A percentile compares a stretch with the other conserved stretches of the same genome.
Evolutionary conservation across 2,888 invertebrate species (phyloP).

Genomic region (Agriopis leucophaearia): DNA sequence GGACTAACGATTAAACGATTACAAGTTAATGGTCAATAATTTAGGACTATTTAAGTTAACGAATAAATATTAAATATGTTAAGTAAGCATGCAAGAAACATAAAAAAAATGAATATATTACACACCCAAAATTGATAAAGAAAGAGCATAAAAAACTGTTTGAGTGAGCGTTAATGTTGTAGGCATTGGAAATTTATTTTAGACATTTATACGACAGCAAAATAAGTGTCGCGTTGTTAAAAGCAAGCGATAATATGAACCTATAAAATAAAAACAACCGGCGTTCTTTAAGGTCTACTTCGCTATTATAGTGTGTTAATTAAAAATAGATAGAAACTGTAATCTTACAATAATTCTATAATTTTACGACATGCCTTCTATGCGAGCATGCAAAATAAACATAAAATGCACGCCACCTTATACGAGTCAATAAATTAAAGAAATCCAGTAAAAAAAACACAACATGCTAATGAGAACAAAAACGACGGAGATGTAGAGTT

Average conservation of each 20-base stretch:
- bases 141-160: too few species aligned
- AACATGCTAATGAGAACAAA: conserved; percentile 6
- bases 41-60: neutral
- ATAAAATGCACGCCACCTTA: conserved; percentile 12
- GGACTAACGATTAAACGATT: neutral
- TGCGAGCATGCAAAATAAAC: conserved; percentile 18
- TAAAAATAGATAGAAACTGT: conserved; percentile 7
- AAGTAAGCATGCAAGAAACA: neutral
- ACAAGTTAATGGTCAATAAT: neutral
- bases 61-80: neutral
- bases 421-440: conserved; percentile 5
- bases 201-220: too few species aligned
- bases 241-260: too few species aligned
- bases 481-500: neutral
- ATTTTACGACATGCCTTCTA: conserved; percentile 19
- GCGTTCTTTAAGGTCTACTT: neutral
- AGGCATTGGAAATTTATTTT: too few species aligned
- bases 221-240: too few species aligned
- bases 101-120: too few species aligned
- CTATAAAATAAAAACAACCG: neutral
- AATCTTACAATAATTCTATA: conserved; percentile 19
- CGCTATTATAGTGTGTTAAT: conserved; percentile 4
- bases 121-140: too few species aligned
- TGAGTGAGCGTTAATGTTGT: too few species aligned
- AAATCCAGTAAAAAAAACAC: conserved; percentile 8